phyloP scores from a whole-genome alignment of 23 tunicate genomes.

The Halocynthia aurantium region DNA sequence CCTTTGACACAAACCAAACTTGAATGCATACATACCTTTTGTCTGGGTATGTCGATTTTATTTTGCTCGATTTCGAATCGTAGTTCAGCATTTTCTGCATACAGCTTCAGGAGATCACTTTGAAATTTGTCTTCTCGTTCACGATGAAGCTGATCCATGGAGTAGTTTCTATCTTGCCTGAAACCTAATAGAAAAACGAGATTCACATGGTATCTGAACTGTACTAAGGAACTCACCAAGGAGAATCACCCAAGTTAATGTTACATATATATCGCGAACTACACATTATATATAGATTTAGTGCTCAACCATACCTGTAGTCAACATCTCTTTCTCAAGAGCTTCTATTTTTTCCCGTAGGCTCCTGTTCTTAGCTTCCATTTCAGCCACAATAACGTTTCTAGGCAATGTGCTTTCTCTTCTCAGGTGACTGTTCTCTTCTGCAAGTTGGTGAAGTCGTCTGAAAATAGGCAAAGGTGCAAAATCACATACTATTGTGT shows the following conservation, averaged over 20 bases:
- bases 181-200: slow-evolving; percentile 19
- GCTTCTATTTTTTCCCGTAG: slow-evolving; percentile 56
- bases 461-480: slow-evolving; percentile 10
- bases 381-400: slow-evolving; percentile 49
- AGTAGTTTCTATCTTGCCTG: slow-evolving; percentile 28
- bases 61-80: slow-evolving; percentile 63
- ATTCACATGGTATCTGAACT: neutral
- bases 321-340: slow-evolving; percentile 59
- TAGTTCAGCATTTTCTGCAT: slow-evolving; percentile 62
- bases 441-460: slow-evolving; percentile 56
- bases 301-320: slow-evolving; percentile 22
- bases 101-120: slow-evolving; percentile 47
- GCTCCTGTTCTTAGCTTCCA: slow-evolving; percentile 51
- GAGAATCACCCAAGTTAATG: no score
- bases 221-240: neutral
- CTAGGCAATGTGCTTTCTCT: slow-evolving; percentile 42
- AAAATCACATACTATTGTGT: no score
- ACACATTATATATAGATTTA: neutral
- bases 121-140: slow-evolving; percentile 61
- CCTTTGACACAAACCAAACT: neutral
- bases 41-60: slow-evolving; percentile 55
- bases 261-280: no score
- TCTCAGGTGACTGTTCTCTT: slow-evolving; percentile 69
- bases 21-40: slow-evolving; percentile 26
- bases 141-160: slow-evolving; percentile 45